Percentiles rank a stretch among this genome's conserved stretches.
Conservation (phyloP, 2,888 invertebrate genomes). For the Norana najaformis region DNA sequence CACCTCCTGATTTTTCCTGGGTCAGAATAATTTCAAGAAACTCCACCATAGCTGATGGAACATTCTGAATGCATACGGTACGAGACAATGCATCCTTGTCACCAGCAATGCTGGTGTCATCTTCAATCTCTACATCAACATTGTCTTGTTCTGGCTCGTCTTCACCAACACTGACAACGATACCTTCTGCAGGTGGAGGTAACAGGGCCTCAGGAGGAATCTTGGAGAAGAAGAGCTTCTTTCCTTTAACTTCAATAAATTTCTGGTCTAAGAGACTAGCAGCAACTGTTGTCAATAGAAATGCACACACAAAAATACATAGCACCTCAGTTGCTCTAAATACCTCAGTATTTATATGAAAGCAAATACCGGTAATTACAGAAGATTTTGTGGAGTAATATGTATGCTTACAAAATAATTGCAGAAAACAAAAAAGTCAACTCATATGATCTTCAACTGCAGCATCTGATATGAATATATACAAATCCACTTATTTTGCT, state of each 20-base stretch:
- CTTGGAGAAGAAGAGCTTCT: constrained; percentile 16
- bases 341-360: no score
- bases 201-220: constrained; percentile 10
- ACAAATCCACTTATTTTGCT: neutral
- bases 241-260: constrained; percentile 19
- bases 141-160: neutral
- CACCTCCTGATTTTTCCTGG: constrained; percentile 17
- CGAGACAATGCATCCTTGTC: neutral
- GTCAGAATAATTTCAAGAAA: constrained; percentile 14
- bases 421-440: neutral
- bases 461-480: neutral
- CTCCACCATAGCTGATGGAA: neutral
- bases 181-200: neutral
- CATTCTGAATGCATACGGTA: constrained; percentile 21
- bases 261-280: neutral
- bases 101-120: neutral
- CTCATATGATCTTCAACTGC: neutral
- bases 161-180: neutral
- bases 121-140: neutral
- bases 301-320: neutral
- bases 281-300: neutral
- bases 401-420: neutral
- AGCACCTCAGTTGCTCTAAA: no score
- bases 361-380: no score
- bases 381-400: no score